Evolutionary conservation across 2,888 invertebrate species (phyloP).

Genomic region (Lepidocyrtinus sp.): DNA sequence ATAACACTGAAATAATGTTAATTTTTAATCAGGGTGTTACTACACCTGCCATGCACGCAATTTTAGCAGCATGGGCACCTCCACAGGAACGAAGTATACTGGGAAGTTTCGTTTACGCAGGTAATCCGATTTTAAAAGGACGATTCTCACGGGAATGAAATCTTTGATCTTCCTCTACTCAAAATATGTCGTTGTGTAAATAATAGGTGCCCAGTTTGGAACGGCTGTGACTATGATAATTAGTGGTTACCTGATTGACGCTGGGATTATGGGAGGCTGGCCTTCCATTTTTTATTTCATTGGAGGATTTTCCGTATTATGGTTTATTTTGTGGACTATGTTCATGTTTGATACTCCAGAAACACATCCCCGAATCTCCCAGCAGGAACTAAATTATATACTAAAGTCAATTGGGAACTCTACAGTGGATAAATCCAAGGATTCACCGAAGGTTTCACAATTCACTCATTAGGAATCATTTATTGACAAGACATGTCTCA

Average conservation of each 20-base stretch:
- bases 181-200: too few relatives aligned
- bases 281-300: slow-evolving; percentile 77
- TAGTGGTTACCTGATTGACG: slow-evolving; percentile 76
- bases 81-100: slow-evolving; percentile 70
- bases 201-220: slow-evolving; percentile 67
- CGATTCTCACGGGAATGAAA: background rate
- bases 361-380: slow-evolving; percentile 72
- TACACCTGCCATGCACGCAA: slow-evolving; percentile 69
- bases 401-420: slow-evolving; percentile 59
- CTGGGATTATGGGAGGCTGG: slow-evolving; percentile 75
- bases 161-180: too few relatives aligned
- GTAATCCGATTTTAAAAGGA: too few relatives aligned
- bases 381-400: slow-evolving; percentile 71
- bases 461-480: too few relatives aligned
- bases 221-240: slow-evolving; percentile 63
- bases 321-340: slow-evolving; percentile 62
- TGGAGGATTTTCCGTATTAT: slow-evolving; percentile 72
- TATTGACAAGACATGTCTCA: too few relatives aligned
- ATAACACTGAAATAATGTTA: too few relatives aligned
- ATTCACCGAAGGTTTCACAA: too few relatives aligned
- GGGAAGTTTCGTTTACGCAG: slow-evolving; percentile 70
- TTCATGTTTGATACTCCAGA: slow-evolving; percentile 70
- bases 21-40: slow-evolving; percentile 54
- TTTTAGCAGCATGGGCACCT: slow-evolving; percentile 71
- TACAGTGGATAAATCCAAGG: background rate